Percentiles rank a stretch among this genome's conserved stretches.
Conservation (phyloP, 2,888 invertebrate genomes). For the Tetrapedia diversipes region DNA sequence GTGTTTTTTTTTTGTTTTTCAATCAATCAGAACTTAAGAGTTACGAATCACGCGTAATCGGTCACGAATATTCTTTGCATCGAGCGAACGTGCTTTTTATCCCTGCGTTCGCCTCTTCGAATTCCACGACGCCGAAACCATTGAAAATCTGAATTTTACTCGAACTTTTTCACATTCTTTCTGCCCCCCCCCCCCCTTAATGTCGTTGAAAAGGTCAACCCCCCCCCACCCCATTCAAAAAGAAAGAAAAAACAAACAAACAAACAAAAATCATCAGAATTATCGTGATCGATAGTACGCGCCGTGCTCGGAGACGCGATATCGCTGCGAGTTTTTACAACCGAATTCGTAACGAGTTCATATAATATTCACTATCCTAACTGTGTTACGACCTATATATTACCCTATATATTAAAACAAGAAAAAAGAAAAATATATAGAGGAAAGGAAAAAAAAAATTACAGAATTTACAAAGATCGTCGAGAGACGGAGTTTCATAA, state of each 20-base stretch:
- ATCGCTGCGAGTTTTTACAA: conserved; percentile 52
- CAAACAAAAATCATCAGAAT: conserved; percentile 24
- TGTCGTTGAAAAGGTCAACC: conserved; percentile 8
- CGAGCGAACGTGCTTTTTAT: not conserved
- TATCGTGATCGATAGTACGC: conserved; percentile 53
- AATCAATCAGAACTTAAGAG: conserved; percentile 33
- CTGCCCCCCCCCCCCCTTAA: not conserved
- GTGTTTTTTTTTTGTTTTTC: not conserved
- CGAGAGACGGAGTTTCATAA: conserved; percentile 28
- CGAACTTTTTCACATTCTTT: not conserved
- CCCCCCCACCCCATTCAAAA: not conserved
- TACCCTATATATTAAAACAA: conserved; percentile 15
- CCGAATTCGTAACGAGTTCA: conserved; percentile 28
- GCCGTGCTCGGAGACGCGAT: conserved; percentile 42
- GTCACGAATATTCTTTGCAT: conserved; percentile 42
- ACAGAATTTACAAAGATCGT: conserved; percentile 42
- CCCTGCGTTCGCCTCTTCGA: not conserved
- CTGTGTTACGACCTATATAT: conserved; percentile 19
- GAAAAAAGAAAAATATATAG: not conserved
- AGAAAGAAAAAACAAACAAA: too few species aligned
- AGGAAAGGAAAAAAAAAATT: conserved; percentile 41
- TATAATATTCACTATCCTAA: conserved; percentile 33
- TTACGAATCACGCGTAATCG: conserved; percentile 34
- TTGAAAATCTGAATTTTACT: not conserved
- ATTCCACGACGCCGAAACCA: not conserved